Evolutionary conservation across 2,113 vertebrate species (phyloP).

Genomic region (Ancistrus triradiatus): DNA sequence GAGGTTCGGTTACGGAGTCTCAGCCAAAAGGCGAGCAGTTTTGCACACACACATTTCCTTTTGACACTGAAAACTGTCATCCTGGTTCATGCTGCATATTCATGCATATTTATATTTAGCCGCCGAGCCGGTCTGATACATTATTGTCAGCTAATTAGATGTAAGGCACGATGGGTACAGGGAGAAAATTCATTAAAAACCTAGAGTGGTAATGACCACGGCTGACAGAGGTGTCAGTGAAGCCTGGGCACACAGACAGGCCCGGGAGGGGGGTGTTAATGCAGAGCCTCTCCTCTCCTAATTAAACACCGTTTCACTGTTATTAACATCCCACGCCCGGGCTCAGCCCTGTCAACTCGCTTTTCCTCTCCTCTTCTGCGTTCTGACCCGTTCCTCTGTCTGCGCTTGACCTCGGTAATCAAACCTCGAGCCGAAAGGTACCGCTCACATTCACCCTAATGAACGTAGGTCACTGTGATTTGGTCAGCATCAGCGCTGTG

Average conservation of each 20-base stretch:
- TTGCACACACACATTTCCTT: conserved; percentile 36
- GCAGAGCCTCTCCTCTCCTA: conserved; percentile 86
- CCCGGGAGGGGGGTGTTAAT: conserved; percentile 78
- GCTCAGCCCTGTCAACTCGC: conserved; percentile 48
- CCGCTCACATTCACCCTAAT: conserved; percentile 1
- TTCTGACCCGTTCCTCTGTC: conserved; percentile 36
- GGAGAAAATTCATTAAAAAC: conserved; percentile 96
- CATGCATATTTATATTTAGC: conserved; percentile 99
- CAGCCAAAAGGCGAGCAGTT: conserved; percentile 53
- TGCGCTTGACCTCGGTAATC: conserved; percentile 54
- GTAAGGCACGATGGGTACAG: conserved; percentile 88
- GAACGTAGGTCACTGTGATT: conserved; percentile 15
- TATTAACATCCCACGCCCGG: conserved; percentile 85
- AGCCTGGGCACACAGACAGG: conserved; percentile 50
- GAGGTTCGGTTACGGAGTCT: conserved; percentile 60
- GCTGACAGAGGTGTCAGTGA: conserved; percentile 97
- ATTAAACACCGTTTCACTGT: conserved; percentile 98
- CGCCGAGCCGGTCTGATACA: conserved; percentile 83
- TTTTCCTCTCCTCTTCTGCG: conserved; percentile 43
- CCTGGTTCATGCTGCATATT: conserved; percentile 77
- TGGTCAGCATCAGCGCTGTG: conserved; percentile 1
- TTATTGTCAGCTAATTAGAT: conserved; percentile 99
- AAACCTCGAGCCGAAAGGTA: conserved; percentile 7
- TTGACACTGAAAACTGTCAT: conserved; percentile 63
- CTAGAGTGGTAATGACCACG: conserved; percentile 93